Conservation (phyloP, 2,797 vertebrate species). For the Sphaeramia orbicularis region DNA sequence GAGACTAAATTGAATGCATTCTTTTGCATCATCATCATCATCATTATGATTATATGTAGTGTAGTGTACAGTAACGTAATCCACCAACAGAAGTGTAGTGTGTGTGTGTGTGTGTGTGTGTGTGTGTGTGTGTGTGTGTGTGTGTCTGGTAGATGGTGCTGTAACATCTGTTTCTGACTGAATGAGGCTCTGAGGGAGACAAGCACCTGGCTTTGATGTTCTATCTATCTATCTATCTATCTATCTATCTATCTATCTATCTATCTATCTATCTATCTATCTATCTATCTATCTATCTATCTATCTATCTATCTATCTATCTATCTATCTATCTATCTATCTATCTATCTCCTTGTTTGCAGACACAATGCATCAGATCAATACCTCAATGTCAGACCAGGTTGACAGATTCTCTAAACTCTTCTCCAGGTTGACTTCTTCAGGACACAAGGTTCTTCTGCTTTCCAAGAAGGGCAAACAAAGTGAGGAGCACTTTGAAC, state of each 20-base stretch:
- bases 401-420: too few species aligned
- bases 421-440: too few species aligned
- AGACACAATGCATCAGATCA: too few species aligned
- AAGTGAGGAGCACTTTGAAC: conserved; percentile 50
- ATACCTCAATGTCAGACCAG: too few species aligned
- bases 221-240: conserved; percentile 62
- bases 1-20: neutral
- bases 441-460: conserved; percentile 54
- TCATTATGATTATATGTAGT: too few species aligned
- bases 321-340: too few species aligned
- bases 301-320: too few species aligned
- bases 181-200: conserved; percentile 68
- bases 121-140: too few species aligned
- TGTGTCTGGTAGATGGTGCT: conserved; percentile 50
- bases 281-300: too few species aligned
- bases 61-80: conserved; percentile 12
- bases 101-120: conserved; percentile 33
- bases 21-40: too few species aligned
- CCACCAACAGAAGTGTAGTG: conserved; percentile 29
- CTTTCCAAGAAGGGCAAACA: conserved; percentile 50
- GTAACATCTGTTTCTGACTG: conserved; percentile 75
- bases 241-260: conserved; percentile 42
- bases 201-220: conserved; percentile 71
- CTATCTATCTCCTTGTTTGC: too few species aligned
- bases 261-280: conserved; percentile 22